Percentiles rank a stretch among this genome's conserved stretches.
These are phyloP conservation scores for Acrobasis consociella DNA, from an alignment of 2,888 invertebrate genomes.

Conservation along the genomic window DNA sequence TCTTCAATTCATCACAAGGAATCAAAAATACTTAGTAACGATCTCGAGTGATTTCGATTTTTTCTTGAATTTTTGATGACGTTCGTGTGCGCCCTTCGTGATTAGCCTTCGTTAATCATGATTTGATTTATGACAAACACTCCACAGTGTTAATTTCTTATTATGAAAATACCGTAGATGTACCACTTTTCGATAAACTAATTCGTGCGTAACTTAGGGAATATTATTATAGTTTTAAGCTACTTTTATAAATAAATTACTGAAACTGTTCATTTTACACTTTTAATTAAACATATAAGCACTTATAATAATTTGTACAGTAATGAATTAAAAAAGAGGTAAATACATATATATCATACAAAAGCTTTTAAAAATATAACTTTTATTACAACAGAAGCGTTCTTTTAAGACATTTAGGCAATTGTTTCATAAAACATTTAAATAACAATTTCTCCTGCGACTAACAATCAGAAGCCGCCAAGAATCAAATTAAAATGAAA, in stretches of 20 bases:
- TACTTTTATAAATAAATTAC: too few relatives aligned
- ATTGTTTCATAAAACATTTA: conserved; percentile 16
- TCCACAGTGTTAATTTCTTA: conserved; percentile 22
- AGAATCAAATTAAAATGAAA: conserved; percentile 65
- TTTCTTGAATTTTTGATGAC: not conserved
- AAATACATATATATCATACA: not conserved
- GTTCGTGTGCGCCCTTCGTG: conserved; percentile 22
- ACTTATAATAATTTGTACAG: not conserved
- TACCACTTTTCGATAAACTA: conserved; percentile 12
- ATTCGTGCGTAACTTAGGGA: conserved; percentile 7
- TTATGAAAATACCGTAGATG: conserved; percentile 21
- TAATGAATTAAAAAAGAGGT: not conserved
- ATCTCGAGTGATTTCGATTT: not conserved
- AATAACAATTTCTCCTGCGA: conserved; percentile 30
- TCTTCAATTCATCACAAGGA: not conserved
- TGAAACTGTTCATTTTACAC: not conserved
- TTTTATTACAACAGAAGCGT: not conserved
- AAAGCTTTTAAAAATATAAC: not conserved
- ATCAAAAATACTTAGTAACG: not conserved
- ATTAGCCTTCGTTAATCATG: conserved; percentile 30
- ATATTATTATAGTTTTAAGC: not conserved
- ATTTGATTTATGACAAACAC: conserved; percentile 29
- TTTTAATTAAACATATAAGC: not conserved
- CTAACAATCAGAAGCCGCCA: conserved; percentile 33
- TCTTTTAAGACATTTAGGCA: not conserved